Evolutionary conservation across 2,888 invertebrate species (phyloP), one percentile per base, ranked within the genome.

Genomic region (Tyria jacobaeae): DNA sequence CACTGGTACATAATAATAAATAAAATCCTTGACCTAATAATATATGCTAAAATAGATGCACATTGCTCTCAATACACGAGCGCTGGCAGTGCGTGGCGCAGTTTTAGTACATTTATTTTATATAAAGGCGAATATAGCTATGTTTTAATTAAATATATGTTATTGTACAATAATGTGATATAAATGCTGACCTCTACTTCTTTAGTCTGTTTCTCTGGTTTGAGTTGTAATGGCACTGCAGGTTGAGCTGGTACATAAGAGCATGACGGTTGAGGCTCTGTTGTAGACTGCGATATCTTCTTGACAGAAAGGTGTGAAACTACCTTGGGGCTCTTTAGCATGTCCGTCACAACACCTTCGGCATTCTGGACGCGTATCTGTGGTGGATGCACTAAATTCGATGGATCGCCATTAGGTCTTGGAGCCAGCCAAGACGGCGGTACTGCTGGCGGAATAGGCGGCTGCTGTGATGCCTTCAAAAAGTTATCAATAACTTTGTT

Each of bases 151-250:
- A 48, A 66, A 74, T 62, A 64, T 61, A 68, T 65, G 79, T 76
- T 79, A 70, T 71, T 68, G 60, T 73, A 68, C 58, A 66, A 58
- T 64, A 78, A 68, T 57, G 71, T 17, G 10, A 72, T 74, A 71
- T 69, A 70, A 81, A 76, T 73, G 88, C 94, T 94, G 90, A 94
- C 94, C 94, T 94, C 94, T 70, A 92, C 92, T 90, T 94, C 94
- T 88, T 90, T 89, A 14, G 89, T 82, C 70, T 84, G 88, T 75
- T 83, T 84, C 62, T 89, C 88, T 57, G 89, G 89, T 82, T 89
- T 92, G 70, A 89, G 88, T 71, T 89, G 92, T 61, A 86, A 74
- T 62, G 80, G 70, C 57, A 82, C 78, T 66, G 75, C 78, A 50
- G 85, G 76, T 64, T 76, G 78, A 34, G 85, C 83, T 60, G 86